Conservation (phyloP, 2,797 vertebrate genomes). For the Coracias cyanogaster region DNA sequence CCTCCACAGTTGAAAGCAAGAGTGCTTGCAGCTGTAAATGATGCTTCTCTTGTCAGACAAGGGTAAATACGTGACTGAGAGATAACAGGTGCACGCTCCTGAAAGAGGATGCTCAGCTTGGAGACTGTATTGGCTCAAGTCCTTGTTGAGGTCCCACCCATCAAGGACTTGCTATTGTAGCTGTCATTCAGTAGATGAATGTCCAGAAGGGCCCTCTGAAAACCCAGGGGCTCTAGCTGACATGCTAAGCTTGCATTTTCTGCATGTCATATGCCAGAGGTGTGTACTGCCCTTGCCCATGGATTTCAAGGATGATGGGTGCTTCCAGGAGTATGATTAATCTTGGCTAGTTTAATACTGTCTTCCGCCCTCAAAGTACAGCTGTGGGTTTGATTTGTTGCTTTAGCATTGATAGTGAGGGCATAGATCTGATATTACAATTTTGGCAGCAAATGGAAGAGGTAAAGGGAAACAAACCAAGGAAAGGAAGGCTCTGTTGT, state of each 20-base stretch:
- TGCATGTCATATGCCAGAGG: not conserved
- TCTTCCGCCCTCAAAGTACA: not conserved
- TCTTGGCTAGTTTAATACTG: not conserved
- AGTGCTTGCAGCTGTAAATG: not conserved
- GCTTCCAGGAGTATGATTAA: not conserved
- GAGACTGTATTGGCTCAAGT: not conserved
- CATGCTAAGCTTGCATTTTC: not conserved
- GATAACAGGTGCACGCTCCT: not conserved
- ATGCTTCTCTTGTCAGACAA: not conserved
- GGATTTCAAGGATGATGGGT: not conserved
- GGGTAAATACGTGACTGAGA: not conserved
- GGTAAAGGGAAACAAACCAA: not conserved
- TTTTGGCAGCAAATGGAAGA: not conserved
- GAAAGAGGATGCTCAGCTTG: not conserved
- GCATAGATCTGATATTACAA: not conserved
- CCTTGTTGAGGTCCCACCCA: not conserved
- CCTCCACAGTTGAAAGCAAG: not conserved
- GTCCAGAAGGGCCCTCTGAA: not conserved
- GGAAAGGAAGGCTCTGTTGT: not conserved
- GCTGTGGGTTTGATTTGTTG: not conserved
- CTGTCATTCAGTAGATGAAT: not conserved
- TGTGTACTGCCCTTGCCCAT: accelerated
- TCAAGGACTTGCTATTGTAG: not conserved
- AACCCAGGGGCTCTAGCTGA: not conserved
- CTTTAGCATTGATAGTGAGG: not conserved